Evolutionary conservation across 2,888 invertebrate genomes (phyloP).

Genomic region (Clunio marinus): DNA sequence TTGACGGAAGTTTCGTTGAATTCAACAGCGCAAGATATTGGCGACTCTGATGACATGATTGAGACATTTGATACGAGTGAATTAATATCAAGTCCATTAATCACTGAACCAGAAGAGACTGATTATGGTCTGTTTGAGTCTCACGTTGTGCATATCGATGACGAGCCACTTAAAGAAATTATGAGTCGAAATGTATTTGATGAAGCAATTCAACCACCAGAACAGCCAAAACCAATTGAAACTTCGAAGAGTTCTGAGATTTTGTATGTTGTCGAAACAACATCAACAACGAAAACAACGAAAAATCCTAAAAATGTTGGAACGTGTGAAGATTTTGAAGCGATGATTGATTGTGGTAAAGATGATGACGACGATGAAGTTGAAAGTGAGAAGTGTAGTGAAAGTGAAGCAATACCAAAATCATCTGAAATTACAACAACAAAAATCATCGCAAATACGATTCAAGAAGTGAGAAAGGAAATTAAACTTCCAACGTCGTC

Average conservation of each 20-base stretch:
- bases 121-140: slow-evolving; percentile 62
- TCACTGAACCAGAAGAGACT: slow-evolving; percentile 53
- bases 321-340: slow-evolving; percentile 64
- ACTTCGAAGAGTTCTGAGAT: slow-evolving; percentile 43
- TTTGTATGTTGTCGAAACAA: slow-evolving; percentile 42
- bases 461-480: background rate
- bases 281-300: slow-evolving; percentile 32
- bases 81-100: slow-evolving; percentile 59
- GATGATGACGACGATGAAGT: slow-evolving; percentile 52
- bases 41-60: slow-evolving; percentile 58
- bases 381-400: slow-evolving; percentile 44
- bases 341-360: slow-evolving; percentile 60
- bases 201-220: slow-evolving; percentile 42
- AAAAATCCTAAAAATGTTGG: slow-evolving; percentile 55
- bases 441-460: background rate
- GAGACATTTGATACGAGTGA: slow-evolving; percentile 56
- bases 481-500: background rate
- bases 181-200: slow-evolving; percentile 30
- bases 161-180: slow-evolving; percentile 52
- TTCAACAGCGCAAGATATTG: slow-evolving; percentile 56
- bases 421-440: slow-evolving; percentile 42
- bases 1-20: slow-evolving; percentile 56
- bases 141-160: slow-evolving; percentile 58
- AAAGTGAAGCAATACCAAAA: slow-evolving; percentile 41
- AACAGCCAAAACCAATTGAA: slow-evolving; percentile 51